Conservation (phyloP, 2,113 vertebrate genomes). For the Centropus unirufus region DNA sequence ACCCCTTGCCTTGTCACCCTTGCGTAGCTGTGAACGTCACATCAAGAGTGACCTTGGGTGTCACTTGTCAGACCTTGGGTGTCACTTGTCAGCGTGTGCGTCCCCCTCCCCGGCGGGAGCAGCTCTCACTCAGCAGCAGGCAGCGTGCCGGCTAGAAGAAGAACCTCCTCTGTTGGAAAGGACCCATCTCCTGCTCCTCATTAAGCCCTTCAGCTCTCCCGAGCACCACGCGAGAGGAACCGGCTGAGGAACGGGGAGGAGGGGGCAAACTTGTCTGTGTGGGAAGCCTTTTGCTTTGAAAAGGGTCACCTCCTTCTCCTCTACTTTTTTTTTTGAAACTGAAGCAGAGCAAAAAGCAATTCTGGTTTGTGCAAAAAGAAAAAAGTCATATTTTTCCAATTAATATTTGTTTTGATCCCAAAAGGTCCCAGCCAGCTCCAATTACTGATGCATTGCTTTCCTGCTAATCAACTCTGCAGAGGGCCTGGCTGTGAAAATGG, state of each 20-base stretch:
- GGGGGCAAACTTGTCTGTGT: neutral
- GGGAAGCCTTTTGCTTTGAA: neutral
- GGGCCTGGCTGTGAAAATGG: neutral
- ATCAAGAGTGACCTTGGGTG: neutral
- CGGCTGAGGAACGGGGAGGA: neutral
- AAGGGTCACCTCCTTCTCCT: neutral
- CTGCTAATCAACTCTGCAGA: neutral
- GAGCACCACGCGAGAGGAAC: fast-evolving
- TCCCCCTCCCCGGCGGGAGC: neutral
- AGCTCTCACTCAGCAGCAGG: neutral
- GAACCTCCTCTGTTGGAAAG: neutral
- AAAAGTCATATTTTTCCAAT: neutral
- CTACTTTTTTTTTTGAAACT: neutral
- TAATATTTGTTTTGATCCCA: neutral
- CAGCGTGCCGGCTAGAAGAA: neutral
- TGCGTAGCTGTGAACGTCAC: neutral
- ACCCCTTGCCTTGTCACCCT: neutral
- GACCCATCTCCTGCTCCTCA: neutral
- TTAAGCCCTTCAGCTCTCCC: neutral
- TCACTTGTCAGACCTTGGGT: neutral
- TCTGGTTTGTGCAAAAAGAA: neutral
- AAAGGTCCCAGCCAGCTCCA: neutral
- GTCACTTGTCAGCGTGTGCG: neutral
- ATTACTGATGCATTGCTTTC: neutral
- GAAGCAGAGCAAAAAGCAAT: neutral